A percentile compares a stretch with the other conserved stretches of the same genome.
These are phyloP conservation scores for Troides oblongomaculatus DNA, from an alignment of 2,888 invertebrate genomes.

Conservation along the genomic window DNA sequence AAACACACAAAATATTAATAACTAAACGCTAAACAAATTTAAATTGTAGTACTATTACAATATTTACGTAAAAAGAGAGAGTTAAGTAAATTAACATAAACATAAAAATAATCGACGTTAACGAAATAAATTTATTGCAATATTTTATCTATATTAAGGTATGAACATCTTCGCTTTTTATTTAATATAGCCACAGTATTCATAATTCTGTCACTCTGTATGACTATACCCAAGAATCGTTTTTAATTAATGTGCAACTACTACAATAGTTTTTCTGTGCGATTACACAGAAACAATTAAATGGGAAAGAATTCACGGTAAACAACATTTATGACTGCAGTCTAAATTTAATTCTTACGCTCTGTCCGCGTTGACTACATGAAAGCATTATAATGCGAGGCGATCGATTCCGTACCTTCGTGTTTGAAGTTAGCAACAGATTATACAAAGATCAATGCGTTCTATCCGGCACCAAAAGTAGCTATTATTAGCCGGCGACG, in stretches of 20 bases:
- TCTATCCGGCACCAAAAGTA: slow-evolving; percentile 6
- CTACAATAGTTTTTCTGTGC: neutral
- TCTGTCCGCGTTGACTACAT: neutral
- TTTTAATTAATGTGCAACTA: too few relatives aligned
- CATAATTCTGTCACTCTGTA: too few relatives aligned
- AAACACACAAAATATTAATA: neutral
- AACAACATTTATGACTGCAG: slow-evolving; percentile 4
- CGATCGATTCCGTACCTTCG: slow-evolving; percentile 6
- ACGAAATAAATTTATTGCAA: too few relatives aligned
- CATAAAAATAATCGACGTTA: too few relatives aligned
- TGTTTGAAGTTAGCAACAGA: neutral
- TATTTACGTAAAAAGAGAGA: too few relatives aligned
- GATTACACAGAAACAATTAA: neutral
- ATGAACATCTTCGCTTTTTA: too few relatives aligned
- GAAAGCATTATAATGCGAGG: neutral
- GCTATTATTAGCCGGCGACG: slow-evolving; percentile 28
- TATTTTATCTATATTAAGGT: too few relatives aligned
- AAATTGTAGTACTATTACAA: too few relatives aligned
- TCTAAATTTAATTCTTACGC: neutral
- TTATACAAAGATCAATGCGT: slow-evolving; percentile 5
- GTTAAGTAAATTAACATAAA: too few relatives aligned
- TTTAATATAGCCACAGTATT: too few relatives aligned
- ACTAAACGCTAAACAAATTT: neutral
- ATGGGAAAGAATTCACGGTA: neutral
- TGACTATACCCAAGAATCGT: too few relatives aligned